Evolutionary conservation across 1,140 invertebrate genomes (phyloP), one percentile per base, ranked within the genome.

Genomic region (Eciton burchellii): DNA sequence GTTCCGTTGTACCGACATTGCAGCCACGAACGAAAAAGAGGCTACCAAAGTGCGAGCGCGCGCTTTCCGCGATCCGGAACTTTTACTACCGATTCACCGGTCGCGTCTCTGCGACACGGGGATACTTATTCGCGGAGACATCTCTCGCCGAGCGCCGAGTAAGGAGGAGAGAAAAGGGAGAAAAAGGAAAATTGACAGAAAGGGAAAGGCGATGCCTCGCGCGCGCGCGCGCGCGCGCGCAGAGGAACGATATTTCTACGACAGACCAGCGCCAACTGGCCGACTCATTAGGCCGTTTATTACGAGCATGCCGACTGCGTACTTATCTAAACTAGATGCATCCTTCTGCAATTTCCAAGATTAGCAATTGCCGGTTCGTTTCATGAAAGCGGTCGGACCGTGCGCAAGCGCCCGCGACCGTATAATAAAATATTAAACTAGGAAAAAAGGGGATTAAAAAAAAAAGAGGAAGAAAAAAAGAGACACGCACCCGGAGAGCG

Each of bases 321-420:
- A 68, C 62, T 79, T 79, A 79, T 79, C 63, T 79, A 79, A 79
- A 79, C 63, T 79, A 56, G 63, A 19, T 29, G 62, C 63, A 79
- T 79, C 49, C 74, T 79, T 79, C 35, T 79, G 49, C 74, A 68
- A 79, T 79, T 79, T 68, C 35, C 74, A 79, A 79, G 74, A 79
- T 79, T 79, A 79, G 21, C 74, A 70, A 79, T 57, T 79, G 63
- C 63, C 74, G 49, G 63, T 79, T 26, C 21, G 16, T 68, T 79
- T 45, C 56, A 79, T 79, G 63, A 70, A 79, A 79, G 49, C 68
- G 57, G 21, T 29, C 73, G 24, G 11, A 52, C 24, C n/a, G 11
- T 41, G 41, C 19, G n/a, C 3, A 9, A 71, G 21, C n/a, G 24
- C 1, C n/a, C 1, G 21, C 41, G 16, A 5, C 16, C 43, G 21